A percentile compares a stretch with the other conserved stretches of the same genome.
Conservation (phyloP, 2,888 invertebrate genomes). For the Brachycybe producta region DNA sequence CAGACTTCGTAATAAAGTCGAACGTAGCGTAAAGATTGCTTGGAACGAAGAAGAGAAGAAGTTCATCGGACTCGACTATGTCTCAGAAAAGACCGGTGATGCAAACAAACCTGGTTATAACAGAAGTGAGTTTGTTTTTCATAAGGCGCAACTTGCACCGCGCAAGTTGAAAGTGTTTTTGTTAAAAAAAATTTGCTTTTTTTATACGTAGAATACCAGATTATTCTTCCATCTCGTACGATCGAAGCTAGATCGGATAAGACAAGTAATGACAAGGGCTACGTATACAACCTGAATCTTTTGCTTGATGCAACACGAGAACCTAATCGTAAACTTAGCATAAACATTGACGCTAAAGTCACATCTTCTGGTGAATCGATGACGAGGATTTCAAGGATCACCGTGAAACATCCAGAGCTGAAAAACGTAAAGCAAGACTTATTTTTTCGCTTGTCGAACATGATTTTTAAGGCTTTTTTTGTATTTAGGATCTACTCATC, state of each 20-base stretch:
- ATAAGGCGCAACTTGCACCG: not conserved
- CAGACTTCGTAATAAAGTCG: not conserved
- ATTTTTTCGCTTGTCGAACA: too few relatives aligned
- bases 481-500: not conserved
- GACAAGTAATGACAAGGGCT: slow-evolving; percentile 2
- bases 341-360: slow-evolving; percentile 7
- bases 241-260: slow-evolving; percentile 8
- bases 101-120: slow-evolving; percentile 2
- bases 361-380: not conserved
- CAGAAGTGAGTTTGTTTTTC: slow-evolving; percentile 8
- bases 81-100: not conserved
- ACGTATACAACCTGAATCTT: slow-evolving; percentile 8
- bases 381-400: slow-evolving; percentile 6
- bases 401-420: slow-evolving; percentile 14
- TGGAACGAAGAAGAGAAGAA: slow-evolving; percentile 10
- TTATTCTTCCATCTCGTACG: slow-evolving; percentile 13
- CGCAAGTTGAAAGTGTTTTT: not conserved
- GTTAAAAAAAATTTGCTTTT: not conserved
- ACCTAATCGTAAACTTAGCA: slow-evolving; percentile 6
- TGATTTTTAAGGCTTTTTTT: not conserved
- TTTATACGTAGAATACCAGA: slow-evolving; percentile 6
- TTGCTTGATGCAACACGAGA: slow-evolving; percentile 4
- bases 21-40: slow-evolving; percentile 6
- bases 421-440: slow-evolving; percentile 5
- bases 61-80: slow-evolving; percentile 6